Conservation (phyloP, 2,888 invertebrate genomes). For the Embidobia sp. region DNA sequence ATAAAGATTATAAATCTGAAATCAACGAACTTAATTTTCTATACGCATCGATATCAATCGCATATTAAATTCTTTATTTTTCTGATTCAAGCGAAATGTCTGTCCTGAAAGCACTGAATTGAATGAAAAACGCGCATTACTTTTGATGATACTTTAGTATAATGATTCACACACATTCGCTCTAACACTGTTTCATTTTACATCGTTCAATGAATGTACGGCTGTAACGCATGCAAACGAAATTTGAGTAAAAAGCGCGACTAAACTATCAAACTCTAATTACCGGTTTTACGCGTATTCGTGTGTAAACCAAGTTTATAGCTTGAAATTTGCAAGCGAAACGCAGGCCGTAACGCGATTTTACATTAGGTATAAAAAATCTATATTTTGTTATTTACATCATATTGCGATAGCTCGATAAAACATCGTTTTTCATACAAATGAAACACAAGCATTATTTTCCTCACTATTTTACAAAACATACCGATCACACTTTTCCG, state of each 20-base stretch:
- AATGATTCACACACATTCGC: slow-evolving; percentile 25
- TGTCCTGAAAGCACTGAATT: slow-evolving; percentile 1
- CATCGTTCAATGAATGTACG: slow-evolving; percentile 43
- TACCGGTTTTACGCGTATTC: slow-evolving; percentile 54
- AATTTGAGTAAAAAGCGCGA: slow-evolving; percentile 50
- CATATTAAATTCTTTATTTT: no score
- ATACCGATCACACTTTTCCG: neutral
- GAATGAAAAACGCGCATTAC: slow-evolving; percentile 8
- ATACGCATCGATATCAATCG: no score
- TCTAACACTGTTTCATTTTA: slow-evolving; percentile 19
- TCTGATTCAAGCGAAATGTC: no score
- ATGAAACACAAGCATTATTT: slow-evolving; percentile 32
- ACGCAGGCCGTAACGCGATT: slow-evolving; percentile 42
- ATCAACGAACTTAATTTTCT: no score
- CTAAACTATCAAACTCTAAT: slow-evolving; percentile 59
- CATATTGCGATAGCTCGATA: slow-evolving; percentile 3
- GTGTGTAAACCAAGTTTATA: slow-evolving; percentile 57
- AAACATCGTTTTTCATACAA: slow-evolving; percentile 29
- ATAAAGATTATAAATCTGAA: no score
- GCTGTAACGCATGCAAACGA: slow-evolving; percentile 29
- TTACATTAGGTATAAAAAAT: slow-evolving; percentile 39
- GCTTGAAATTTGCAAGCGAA: slow-evolving; percentile 53
- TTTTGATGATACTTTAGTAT: slow-evolving; percentile 26
- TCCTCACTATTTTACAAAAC: slow-evolving; percentile 12
- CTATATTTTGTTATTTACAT: slow-evolving; percentile 47